Evolutionary conservation across 2,113 vertebrate species (phyloP), one percentile per base, ranked within the genome.

Genomic region (Gymnogyps californianus): DNA sequence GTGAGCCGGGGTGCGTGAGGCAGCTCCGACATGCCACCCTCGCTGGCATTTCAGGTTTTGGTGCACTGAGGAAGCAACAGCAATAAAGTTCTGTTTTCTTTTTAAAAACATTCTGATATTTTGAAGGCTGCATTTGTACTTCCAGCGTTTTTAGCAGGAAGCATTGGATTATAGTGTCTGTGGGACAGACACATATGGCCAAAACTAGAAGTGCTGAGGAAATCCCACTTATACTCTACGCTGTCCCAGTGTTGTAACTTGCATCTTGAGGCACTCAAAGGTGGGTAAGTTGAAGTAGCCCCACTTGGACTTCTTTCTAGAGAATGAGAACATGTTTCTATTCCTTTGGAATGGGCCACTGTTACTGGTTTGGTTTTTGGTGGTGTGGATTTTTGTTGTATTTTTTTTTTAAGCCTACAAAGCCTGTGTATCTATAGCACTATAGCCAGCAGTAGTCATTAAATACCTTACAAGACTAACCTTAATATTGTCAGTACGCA

Each of bases 181-280:
- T 64, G 87, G 70, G 58, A 85, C 46, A 80, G 74, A 66, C 54
- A 67, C 78, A 47, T 72, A 31, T 61, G 44, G 79, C 64, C 89
- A 93, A 94, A 82, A 72, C 76, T 86, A 94, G 76, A 91, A 90
- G 69, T 59, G 62, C 49, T 67, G 67, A 87, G 93, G 84, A 95
- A 96, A 96, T 90, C 89, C 66, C 55, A 51, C 71, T 94, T 90
- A 67, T 1, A 57, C 13, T 79, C 58, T 46, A 72, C 47, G 16
- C 31, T 69, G 57, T 82, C 69, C 59, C 67, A 55, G 47, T 65
- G 12, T 38, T 87, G 71, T 51, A 54, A 59, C 82, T 86, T 88
- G 82, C 55, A 90, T 79, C 55, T 90, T 70, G 51, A 91, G 55
- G 83, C 47, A 46, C 69, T 65, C 54, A 46, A 40, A 1, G 25